Conservation (phyloP, 2,797 vertebrate genomes). For the Coccyzus lansbergi region DNA sequence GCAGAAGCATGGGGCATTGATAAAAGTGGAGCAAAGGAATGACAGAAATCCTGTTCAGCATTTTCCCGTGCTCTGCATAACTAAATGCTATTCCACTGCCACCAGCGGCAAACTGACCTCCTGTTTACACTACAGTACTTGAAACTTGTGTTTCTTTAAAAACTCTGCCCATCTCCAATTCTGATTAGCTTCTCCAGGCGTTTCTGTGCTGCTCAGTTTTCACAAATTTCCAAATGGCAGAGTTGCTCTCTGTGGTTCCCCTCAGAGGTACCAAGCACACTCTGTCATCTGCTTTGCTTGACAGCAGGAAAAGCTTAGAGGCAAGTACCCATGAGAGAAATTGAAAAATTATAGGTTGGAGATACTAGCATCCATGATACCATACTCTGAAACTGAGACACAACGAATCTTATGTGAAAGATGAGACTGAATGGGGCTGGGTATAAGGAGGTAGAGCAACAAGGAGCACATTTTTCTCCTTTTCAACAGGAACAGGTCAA, state of each 20-base stretch:
- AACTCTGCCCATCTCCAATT: background rate
- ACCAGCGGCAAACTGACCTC: background rate
- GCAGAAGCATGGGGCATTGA: background rate
- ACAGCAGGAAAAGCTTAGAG: slow-evolving; percentile 13
- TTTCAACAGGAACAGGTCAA: background rate
- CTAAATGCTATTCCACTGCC: background rate
- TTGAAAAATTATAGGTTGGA: background rate
- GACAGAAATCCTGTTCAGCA: slow-evolving; percentile 17
- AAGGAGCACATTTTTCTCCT: background rate
- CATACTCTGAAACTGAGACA: background rate
- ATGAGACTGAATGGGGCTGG: background rate
- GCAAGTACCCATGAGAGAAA: background rate
- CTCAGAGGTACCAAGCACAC: background rate
- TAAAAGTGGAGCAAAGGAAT: background rate
- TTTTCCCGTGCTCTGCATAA: background rate
- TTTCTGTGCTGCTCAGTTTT: background rate
- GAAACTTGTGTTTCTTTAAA: background rate
- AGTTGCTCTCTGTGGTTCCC: background rate
- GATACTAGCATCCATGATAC: background rate
- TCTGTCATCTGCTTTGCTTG: background rate
- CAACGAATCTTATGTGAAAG: background rate
- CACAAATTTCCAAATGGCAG: background rate
- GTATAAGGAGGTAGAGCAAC: background rate
- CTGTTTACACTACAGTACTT: background rate
- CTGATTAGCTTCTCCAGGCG: background rate